Base-by-base conservation (phyloP, 2,888 invertebrate species). In the Chrysotoxum bicinctum region DNA sequence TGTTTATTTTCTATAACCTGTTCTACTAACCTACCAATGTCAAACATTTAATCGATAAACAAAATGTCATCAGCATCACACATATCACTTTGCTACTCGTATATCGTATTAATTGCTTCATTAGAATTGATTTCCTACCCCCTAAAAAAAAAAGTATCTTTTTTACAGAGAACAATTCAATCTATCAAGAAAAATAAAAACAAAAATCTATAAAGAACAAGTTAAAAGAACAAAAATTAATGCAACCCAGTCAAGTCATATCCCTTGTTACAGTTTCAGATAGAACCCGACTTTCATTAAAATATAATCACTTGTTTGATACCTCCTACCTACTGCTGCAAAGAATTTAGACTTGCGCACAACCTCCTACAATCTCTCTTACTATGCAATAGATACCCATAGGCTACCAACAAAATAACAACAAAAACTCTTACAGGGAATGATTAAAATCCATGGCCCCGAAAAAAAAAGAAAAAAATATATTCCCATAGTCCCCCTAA, bases 271-370 rank as follows among this genome's bases (percentile, higher is more conserved):
- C 43, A 23, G 50, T 50, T 26, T 7, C 73, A 45, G 30, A 64
- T 30, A 43, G n/a, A 45, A 32, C 30, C n/a, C 43, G 56, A 54
- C 62, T 54, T 62, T 50, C 60, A 40, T 60, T 43, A 52, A 56
- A 75, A 43, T 64, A 52, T 56, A 80, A 85, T 85, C 84, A 85
- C 84, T 85, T 85, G 84, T 85, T 85, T 85, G 76, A 85, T 85
- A 85, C 62, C 50, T 50, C 14, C 50, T 85, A 85, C 62, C 50
- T 50, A 26, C 50, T 81, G 76, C 70, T 85, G 80, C 85, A 85
- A 76, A 81, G 56, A 43, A 72, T 73, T 48, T 69, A 14, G 85
- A 85, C 85, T 69, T 85, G 85, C 85, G 85, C 85, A 85, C 76
- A 54, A 56, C 10, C 21, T 16, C 23, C 58, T 10, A 66, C 43